Evolutionary conservation across 2,113 vertebrate genomes (phyloP).

Genomic region (Vireo altiloquus): DNA sequence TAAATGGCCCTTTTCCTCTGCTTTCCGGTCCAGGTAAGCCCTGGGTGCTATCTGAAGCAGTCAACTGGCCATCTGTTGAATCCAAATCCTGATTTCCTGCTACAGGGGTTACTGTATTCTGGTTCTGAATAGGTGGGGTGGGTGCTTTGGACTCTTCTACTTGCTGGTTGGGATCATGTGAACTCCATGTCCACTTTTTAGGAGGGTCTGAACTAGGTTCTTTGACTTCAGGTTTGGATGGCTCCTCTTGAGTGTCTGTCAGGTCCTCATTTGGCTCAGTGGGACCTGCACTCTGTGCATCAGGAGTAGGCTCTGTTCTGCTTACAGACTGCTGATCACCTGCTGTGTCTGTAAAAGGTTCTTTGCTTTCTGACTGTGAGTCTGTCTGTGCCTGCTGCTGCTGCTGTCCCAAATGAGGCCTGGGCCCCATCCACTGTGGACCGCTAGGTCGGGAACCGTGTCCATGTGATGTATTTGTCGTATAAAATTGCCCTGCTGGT

Average conservation of each 20-base stretch:
- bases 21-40: slow-evolving; percentile 42
- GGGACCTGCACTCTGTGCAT: slow-evolving; percentile 53
- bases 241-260: slow-evolving; percentile 65
- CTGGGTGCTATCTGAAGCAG: slow-evolving; percentile 67
- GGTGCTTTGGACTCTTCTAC: slow-evolving; percentile 71
- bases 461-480: slow-evolving; percentile 59
- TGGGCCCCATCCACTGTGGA: slow-evolving; percentile 71
- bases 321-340: slow-evolving; percentile 61
- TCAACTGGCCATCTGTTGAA: slow-evolving; percentile 48
- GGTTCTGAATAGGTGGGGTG: slow-evolving; percentile 46
- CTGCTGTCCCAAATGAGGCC: slow-evolving; percentile 69
- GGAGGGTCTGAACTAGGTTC: slow-evolving; percentile 65
- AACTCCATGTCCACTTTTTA: slow-evolving; percentile 74
- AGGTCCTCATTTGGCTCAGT: slow-evolving; percentile 64
- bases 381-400: slow-evolving; percentile 68
- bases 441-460: slow-evolving; percentile 69
- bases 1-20: slow-evolving; percentile 56
- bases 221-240: slow-evolving; percentile 68
- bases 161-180: slow-evolving; percentile 69
- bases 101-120: slow-evolving; percentile 39
- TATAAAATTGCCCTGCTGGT: slow-evolving; percentile 79
- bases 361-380: slow-evolving; percentile 71
- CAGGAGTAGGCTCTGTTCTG: slow-evolving; percentile 58
- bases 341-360: slow-evolving; percentile 67
- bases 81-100: slow-evolving; percentile 68